Evolutionary conservation across 2,888 invertebrate species (phyloP).

Genomic region (Drosophila flavopinicola): DNA sequence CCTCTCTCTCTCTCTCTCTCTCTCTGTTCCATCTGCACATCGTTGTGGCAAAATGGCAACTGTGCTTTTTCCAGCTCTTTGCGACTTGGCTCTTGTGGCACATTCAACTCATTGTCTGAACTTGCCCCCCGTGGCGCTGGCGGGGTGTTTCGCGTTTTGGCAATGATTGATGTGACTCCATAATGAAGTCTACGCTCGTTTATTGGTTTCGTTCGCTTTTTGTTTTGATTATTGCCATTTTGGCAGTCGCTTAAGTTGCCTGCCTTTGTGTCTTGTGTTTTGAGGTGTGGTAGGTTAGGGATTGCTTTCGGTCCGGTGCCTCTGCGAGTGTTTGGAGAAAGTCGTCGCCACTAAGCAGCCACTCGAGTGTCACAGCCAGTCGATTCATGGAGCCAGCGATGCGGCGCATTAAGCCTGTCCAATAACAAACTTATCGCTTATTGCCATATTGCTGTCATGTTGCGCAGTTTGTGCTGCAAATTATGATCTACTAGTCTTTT

Average conservation of each 20-base stretch:
- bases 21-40: constrained; percentile 16
- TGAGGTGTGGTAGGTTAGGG: constrained; percentile 75
- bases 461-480: constrained; percentile 39
- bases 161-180: constrained; percentile 72
- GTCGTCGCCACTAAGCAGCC: constrained; percentile 29
- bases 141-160: constrained; percentile 64
- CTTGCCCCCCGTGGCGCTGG: neutral
- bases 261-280: constrained; percentile 16
- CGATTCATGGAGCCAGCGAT: constrained; percentile 3
- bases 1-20: neutral
- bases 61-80: constrained; percentile 32
- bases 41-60: constrained; percentile 46
- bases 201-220: constrained; percentile 66
- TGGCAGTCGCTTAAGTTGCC: constrained; percentile 55
- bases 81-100: constrained; percentile 38
- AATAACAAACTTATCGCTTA: constrained; percentile 36
- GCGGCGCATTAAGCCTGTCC: constrained; percentile 38
- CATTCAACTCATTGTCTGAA: constrained; percentile 52
- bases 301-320: constrained; percentile 20
- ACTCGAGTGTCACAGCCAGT: constrained; percentile 19
- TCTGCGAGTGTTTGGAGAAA: constrained; percentile 44
- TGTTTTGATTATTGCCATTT: constrained; percentile 77
- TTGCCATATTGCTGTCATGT: constrained; percentile 31
- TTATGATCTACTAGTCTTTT: constrained; percentile 48
- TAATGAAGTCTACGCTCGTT: constrained; percentile 70